Evolutionary conservation across 2,113 vertebrate species (phyloP).

Genomic region (Paratilapia polleni): DNA sequence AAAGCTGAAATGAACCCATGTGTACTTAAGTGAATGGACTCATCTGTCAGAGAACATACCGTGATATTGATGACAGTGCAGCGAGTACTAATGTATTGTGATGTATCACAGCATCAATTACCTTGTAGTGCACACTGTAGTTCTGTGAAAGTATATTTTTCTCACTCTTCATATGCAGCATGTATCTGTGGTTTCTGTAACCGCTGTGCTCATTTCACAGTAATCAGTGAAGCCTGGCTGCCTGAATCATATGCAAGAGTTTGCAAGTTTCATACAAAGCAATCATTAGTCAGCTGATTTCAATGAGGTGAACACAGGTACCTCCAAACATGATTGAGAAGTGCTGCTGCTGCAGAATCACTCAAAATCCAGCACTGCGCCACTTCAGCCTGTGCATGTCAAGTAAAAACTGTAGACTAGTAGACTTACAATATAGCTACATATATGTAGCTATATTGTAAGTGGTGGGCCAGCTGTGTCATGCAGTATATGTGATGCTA

Average conservation of each 20-base stretch:
- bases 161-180: not conserved
- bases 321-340: not conserved
- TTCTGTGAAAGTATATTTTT: conserved; percentile 4
- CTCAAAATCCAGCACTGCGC: not conserved
- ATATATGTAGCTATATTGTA: too few species aligned
- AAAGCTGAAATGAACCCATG: too few species aligned
- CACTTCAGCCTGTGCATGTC: not conserved
- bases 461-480: too few species aligned
- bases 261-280: conserved; percentile 14
- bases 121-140: not conserved
- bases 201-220: conserved; percentile 39
- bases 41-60: not conserved
- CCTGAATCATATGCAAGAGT: conserved; percentile 7
- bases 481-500: too few species aligned
- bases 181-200: conserved; percentile 52
- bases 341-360: not conserved
- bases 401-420: not conserved
- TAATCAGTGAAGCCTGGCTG: not conserved
- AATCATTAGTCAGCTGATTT: conserved; percentile 45
- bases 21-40: too few species aligned
- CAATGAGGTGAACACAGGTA: not conserved
- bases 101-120: not conserved
- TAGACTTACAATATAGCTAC: not conserved
- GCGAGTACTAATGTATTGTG: not conserved
- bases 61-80: not conserved